Conservation (phyloP, 2,888 invertebrate genomes). For the Conomelus anceps region DNA sequence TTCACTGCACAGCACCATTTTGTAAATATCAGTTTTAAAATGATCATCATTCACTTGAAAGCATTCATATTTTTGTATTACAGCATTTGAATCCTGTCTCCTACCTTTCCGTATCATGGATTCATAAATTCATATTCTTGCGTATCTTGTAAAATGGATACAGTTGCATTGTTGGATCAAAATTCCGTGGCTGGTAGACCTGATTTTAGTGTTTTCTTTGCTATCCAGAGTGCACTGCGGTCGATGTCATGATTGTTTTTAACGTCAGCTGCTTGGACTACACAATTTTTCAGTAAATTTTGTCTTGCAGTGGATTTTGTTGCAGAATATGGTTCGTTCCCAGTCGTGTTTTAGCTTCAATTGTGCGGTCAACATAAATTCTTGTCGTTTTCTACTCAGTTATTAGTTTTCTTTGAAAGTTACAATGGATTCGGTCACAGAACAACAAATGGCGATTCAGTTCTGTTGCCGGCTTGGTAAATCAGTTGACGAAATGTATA, state of each 20-base stretch:
- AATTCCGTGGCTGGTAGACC: not conserved
- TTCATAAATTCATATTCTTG: no score
- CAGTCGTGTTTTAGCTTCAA: not conserved
- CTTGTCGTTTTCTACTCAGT: not conserved
- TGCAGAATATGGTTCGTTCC: not conserved
- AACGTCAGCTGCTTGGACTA: not conserved
- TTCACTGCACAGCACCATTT: no score
- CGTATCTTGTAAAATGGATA: no score
- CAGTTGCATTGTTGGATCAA: not conserved
- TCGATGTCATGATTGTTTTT: not conserved
- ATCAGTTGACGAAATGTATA: not conserved
- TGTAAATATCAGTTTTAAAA: no score
- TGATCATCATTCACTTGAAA: no score
- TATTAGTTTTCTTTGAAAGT: not conserved
- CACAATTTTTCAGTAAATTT: not conserved
- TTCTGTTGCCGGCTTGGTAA: not conserved
- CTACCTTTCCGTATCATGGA: not conserved
- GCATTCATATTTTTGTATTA: no score
- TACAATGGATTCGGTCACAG: not conserved
- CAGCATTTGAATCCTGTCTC: no score
- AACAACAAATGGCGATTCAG: not conserved
- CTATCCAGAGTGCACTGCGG: not conserved
- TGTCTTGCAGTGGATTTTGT: not conserved
- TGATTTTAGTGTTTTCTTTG: not conserved
- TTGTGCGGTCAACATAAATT: not conserved